These are phyloP conservation scores for Entomobrya multifasciata DNA, from an alignment of 2,888 invertebrate genomes.

Conservation along the genomic window DNA sequence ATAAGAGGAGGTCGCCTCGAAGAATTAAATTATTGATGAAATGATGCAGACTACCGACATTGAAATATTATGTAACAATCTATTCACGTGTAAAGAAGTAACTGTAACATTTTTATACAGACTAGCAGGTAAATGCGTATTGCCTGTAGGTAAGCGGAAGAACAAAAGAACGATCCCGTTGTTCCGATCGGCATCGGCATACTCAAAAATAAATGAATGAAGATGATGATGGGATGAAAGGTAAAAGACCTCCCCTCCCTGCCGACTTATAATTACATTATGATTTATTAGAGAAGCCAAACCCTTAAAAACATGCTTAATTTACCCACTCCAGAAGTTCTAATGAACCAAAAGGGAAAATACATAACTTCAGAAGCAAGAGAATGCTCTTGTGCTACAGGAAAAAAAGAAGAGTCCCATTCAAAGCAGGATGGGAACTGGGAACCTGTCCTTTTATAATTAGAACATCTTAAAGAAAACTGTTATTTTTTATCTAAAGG, in stretches of 20 bases:
- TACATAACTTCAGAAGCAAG: neutral
- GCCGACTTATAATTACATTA: constrained; percentile 75
- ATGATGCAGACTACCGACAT: too few relatives aligned
- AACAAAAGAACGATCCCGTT: neutral
- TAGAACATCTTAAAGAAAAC: constrained; percentile 69
- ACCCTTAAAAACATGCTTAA: constrained; percentile 71
- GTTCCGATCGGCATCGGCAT: neutral
- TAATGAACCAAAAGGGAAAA: constrained; percentile 69
- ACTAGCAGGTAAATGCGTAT: neutral
- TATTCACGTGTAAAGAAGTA: too few relatives aligned
- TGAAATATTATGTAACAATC: too few relatives aligned
- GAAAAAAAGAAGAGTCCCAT: too few relatives aligned
- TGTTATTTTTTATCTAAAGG: constrained; percentile 58
- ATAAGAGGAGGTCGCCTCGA: too few relatives aligned
- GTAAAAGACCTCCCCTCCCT: constrained; percentile 71
- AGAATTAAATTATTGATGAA: too few relatives aligned
- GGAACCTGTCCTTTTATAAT: constrained; percentile 61
- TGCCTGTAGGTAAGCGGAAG: neutral
- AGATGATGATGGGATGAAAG: constrained; percentile 60
- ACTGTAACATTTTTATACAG: neutral
- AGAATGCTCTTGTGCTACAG: too few relatives aligned
- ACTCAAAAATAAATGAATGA: neutral
- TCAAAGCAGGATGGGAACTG: too few relatives aligned
- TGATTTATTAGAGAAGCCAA: constrained; percentile 74
- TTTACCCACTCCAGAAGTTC: constrained; percentile 73